These are phyloP conservation scores for Poeciliopsis presidionis DNA, from an alignment of 2,797 vertebrate species.

Conservation along the genomic window DNA sequence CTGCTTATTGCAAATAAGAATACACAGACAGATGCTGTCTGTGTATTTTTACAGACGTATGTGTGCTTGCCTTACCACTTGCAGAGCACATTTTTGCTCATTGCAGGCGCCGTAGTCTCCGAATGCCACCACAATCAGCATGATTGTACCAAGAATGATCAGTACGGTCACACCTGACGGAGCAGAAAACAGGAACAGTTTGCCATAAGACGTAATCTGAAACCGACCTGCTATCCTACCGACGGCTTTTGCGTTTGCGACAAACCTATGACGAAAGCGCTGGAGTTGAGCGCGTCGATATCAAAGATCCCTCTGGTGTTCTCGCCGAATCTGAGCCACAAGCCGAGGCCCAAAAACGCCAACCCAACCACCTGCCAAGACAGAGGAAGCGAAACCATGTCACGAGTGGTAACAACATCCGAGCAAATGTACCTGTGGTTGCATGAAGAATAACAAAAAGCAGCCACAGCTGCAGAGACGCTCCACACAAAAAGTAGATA, in stretches of 20 bases:
- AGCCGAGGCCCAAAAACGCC: constrained; percentile 57
- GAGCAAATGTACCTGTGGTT: not conserved
- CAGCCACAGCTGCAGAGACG: not conserved
- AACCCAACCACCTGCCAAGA: constrained; percentile 65
- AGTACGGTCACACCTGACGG: constrained; percentile 64
- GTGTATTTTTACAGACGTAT: not conserved
- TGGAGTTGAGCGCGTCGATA: constrained; percentile 41
- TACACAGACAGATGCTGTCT: too few relatives aligned
- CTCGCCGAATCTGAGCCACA: constrained; percentile 72
- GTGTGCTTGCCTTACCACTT: constrained; percentile 61
- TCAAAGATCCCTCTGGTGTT: constrained; percentile 61
- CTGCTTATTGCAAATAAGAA: not conserved
- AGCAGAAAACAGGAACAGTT: not conserved
- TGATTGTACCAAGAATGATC: constrained; percentile 57
- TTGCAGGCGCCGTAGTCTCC: constrained; percentile 71
- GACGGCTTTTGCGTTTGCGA: not conserved
- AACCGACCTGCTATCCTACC: not conserved
- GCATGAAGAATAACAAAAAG: not conserved
- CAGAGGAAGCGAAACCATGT: not conserved
- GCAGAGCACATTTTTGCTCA: constrained; percentile 59
- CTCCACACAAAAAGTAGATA: too few relatives aligned
- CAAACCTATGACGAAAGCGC: constrained; percentile 66
- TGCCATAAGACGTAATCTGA: not conserved
- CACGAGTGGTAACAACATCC: rapidly evolving
- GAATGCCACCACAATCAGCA: constrained; percentile 66